These are phyloP conservation scores for Aphelinus certus DNA, from an alignment of 1,140 invertebrate genomes.

Conservation along the genomic window DNA sequence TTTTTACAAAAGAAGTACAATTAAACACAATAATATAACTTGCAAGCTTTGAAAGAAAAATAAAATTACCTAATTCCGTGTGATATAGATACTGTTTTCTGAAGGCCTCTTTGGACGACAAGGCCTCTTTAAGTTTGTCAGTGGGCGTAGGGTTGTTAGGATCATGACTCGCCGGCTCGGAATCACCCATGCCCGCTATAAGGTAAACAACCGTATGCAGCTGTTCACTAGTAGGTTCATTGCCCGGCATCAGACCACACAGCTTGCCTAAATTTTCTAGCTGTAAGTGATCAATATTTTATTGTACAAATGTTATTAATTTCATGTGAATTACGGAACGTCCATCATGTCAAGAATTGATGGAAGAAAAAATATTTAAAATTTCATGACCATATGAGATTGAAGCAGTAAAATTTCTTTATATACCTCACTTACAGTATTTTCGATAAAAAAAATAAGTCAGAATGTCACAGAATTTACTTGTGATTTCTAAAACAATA, in stretches of 20 bases:
- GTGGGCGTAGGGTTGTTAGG: conserved; percentile 75
- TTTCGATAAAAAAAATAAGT: no score
- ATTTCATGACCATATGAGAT: no score
- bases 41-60: no score
- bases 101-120: conserved; percentile 90
- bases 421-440: no score
- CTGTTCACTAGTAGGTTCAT: conserved; percentile 84
- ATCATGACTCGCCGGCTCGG: conserved; percentile 55
- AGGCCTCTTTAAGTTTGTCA: conserved; percentile 87
- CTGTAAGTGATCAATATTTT: conserved; percentile 62
- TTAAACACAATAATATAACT: no score
- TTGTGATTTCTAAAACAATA: no score
- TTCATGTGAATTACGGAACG: no score
- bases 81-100: conserved; percentile 92
- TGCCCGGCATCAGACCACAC: conserved; percentile 90
- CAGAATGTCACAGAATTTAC: no score
- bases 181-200: conserved; percentile 88
- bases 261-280: conserved; percentile 86
- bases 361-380: no score
- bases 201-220: conserved; percentile 89
- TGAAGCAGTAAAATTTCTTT: no score
- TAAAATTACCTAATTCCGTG: conserved; percentile 74
- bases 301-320: neutral
- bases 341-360: no score
- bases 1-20: no score